phyloP scores from a whole-genome alignment of 2,888 invertebrate species.

The Ormyrus pomaceus region DNA sequence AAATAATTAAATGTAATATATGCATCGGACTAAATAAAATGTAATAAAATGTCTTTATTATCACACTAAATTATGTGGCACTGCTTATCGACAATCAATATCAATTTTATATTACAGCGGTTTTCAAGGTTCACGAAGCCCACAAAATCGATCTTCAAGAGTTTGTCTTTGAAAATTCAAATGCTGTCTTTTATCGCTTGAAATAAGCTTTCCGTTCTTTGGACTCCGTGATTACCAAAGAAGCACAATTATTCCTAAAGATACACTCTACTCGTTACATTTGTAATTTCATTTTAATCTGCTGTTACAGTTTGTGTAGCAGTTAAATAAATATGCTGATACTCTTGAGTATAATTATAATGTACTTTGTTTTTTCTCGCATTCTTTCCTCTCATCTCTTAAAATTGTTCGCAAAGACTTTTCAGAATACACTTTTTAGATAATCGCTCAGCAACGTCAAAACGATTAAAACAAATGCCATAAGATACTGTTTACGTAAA shows the following conservation, averaged over 20 bases:
- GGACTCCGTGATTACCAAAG: conserved; percentile 66
- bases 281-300: conserved; percentile 67
- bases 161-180: not conserved
- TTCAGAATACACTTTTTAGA: conserved; percentile 19
- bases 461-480: not conserved
- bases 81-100: conserved; percentile 65
- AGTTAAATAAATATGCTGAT: conserved; percentile 70
- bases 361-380: conserved; percentile 31
- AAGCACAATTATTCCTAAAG: conserved; percentile 66
- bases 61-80: conserved; percentile 60
- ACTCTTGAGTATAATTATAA: conserved; percentile 59
- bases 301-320: conserved; percentile 65
- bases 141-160: conserved; percentile 36
- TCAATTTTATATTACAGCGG: conserved; percentile 63
- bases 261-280: conserved; percentile 69
- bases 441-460: conserved; percentile 30
- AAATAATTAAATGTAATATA: conserved; percentile 17
- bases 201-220: conserved; percentile 37
- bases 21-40: conserved; percentile 15
- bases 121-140: conserved; percentile 65
- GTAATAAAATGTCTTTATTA: not conserved
- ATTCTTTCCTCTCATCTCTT: conserved; percentile 51
- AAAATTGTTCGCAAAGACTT: conserved; percentile 40
- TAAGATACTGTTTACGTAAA: too few relatives aligned
- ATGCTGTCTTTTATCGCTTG: conserved; percentile 25